These are phyloP conservation scores for Ornithorhynchus anatinus DNA, from an alignment of 2,113 vertebrate species.

Conservation along the genomic window DNA sequence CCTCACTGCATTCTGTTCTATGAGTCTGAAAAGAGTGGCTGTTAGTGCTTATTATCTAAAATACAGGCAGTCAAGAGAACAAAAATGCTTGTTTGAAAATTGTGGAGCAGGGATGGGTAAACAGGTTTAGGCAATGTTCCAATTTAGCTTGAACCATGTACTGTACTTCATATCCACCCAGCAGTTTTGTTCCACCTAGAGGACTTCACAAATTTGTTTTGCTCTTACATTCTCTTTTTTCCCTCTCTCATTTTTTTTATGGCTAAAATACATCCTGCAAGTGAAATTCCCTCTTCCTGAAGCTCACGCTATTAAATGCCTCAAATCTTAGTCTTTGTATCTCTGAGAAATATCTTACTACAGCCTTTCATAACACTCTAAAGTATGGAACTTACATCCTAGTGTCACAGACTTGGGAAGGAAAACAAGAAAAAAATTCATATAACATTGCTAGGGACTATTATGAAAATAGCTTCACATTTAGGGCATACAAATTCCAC, in stretches of 20 bases:
- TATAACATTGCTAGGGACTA: too few relatives aligned
- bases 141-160: background rate
- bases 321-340: background rate
- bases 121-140: background rate
- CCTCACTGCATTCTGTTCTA: background rate
- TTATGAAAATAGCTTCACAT: too few relatives aligned
- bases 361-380: background rate
- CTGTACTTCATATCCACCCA: background rate
- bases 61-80: background rate
- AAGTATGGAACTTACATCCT: too few relatives aligned
- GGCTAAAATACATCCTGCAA: background rate
- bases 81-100: background rate
- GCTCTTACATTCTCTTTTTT: background rate
- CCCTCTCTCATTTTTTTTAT: background rate
- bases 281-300: background rate
- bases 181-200: background rate
- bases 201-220: background rate
- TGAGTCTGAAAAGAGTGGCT: background rate
- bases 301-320: background rate
- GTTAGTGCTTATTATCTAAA: background rate
- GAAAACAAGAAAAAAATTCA: too few relatives aligned
- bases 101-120: rapidly evolving
- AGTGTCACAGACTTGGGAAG: too few relatives aligned
- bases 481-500: too few relatives aligned
- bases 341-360: background rate